phyloP scores from a whole-genome alignment of 2,888 invertebrate genomes.

The Nasonia oneida region DNA sequence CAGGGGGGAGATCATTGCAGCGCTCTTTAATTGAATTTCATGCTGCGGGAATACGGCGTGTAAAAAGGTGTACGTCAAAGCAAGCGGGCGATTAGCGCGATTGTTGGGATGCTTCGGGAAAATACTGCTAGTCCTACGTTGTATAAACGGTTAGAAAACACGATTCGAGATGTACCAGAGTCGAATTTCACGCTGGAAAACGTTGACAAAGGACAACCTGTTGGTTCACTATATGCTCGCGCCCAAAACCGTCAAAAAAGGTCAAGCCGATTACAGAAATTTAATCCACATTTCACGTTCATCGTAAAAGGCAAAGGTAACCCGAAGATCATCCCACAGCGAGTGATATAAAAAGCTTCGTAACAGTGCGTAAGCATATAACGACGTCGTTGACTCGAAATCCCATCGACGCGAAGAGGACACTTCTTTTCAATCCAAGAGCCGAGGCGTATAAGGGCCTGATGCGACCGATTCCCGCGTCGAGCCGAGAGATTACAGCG shows the following conservation, averaged over 20 bases:
- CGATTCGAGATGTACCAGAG: neutral
- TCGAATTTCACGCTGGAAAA: neutral
- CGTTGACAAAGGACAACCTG: neutral
- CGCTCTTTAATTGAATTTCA: conserved; percentile 20
- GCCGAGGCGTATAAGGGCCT: neutral
- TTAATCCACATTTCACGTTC: neutral
- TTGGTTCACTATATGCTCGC: neutral
- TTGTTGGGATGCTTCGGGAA: neutral
- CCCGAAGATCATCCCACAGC: neutral
- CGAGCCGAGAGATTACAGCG: neutral
- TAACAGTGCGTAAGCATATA: neutral
- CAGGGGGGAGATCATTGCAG: neutral
- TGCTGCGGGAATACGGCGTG: neutral
- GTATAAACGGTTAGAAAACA: neutral
- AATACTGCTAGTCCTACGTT: neutral
- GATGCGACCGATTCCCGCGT: neutral
- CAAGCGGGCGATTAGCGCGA: too few species aligned
- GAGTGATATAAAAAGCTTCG: neutral
- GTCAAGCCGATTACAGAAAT: conserved; percentile 1
- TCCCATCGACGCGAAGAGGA: neutral
- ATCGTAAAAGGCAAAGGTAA: conserved; percentile 10
- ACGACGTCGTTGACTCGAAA: neutral
- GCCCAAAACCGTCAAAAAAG: neutral
- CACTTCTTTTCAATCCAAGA: conserved; percentile 5
- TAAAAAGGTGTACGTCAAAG: neutral